Conservation (phyloP, 2,797 vertebrate genomes). For the Toxotes lorentzi region DNA sequence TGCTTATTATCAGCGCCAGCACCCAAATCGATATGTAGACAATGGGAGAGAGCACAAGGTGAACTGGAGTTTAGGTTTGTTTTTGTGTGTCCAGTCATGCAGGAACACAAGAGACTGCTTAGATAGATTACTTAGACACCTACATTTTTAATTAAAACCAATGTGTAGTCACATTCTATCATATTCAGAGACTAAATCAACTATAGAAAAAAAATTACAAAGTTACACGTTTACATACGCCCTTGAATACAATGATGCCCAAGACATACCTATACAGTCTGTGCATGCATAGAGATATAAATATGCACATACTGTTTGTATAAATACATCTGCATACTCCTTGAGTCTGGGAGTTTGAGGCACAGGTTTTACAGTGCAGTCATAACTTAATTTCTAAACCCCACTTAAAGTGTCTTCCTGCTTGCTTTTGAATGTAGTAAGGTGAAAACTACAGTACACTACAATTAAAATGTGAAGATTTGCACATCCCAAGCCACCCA, state of each 20-base stretch:
- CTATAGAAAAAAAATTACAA: too few species aligned
- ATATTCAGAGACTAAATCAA: constrained; percentile 1
- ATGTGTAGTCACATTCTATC: neutral
- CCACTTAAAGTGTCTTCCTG: neutral
- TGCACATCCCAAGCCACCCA: constrained; percentile 1
- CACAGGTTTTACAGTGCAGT: neutral
- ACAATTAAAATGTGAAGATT: constrained; percentile 14
- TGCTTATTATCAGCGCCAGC: constrained; percentile 54
- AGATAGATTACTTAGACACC: constrained; percentile 6
- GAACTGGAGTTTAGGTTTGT: constrained; percentile 46
- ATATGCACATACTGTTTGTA: neutral
- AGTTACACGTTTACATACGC: neutral
- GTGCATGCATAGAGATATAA: neutral
- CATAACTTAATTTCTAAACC: neutral
- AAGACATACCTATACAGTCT: neutral
- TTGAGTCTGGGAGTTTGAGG: neutral
- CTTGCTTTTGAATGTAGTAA: constrained; percentile 1
- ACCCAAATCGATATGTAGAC: constrained; percentile 49
- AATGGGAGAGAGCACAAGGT: constrained; percentile 40
- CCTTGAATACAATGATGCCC: neutral
- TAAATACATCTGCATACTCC: constrained; percentile 5
- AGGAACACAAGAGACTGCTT: constrained; percentile 3
- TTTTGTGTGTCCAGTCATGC: constrained; percentile 43
- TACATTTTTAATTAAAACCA: neutral
- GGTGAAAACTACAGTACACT: neutral